Percentiles rank a stretch among this genome's conserved stretches.
These are phyloP conservation scores for Gadus chalcogrammus DNA, from an alignment of 2,113 vertebrate genomes.

Conservation along the genomic window DNA sequence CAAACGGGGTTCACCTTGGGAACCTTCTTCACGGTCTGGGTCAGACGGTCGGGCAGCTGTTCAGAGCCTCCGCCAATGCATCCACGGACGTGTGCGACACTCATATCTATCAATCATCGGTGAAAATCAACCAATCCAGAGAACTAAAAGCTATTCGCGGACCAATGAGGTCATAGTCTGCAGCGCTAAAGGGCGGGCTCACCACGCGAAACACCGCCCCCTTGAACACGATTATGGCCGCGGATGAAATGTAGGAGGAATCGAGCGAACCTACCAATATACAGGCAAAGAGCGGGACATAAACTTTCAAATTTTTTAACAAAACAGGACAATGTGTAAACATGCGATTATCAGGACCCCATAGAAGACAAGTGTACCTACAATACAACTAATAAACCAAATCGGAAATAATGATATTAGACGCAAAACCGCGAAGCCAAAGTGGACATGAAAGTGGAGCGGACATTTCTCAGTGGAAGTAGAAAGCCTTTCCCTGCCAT, in stretches of 20 bases:
- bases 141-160: rapidly evolving
- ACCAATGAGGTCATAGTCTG: conserved; percentile 41
- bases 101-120: too few species aligned
- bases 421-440: conserved; percentile 34
- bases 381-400: background rate
- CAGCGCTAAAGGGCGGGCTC: conserved; percentile 46
- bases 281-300: conserved; percentile 32
- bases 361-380: conserved; percentile 32
- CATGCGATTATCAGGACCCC: conserved; percentile 12
- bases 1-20: too few species aligned
- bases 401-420: background rate
- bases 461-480: conserved; percentile 50
- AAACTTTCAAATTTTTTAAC: conserved; percentile 53
- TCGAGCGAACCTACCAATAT: conserved; percentile 44
- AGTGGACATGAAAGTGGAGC: conserved; percentile 52
- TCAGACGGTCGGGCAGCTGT: background rate
- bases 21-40: too few species aligned
- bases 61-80: background rate
- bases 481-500: conserved; percentile 48
- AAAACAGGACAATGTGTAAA: conserved; percentile 25
- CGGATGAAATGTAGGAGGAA: conserved; percentile 51
- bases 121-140: conserved; percentile 33
- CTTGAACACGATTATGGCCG: conserved; percentile 76
- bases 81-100: too few species aligned
- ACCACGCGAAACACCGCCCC: conserved; percentile 42